phyloP scores from a whole-genome alignment of 1,140 invertebrate species.

The Sinella curviseta region DNA sequence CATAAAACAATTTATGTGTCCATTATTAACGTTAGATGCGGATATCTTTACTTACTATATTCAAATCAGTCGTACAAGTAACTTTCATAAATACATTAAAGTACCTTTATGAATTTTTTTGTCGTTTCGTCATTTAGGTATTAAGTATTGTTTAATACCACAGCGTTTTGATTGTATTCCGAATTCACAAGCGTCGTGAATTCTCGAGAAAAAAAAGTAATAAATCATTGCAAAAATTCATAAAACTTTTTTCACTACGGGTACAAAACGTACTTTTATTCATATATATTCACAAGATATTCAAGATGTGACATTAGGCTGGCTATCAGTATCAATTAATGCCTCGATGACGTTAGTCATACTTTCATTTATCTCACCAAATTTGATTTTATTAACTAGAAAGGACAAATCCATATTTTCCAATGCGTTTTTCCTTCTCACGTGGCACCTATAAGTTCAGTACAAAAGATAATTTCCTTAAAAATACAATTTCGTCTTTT shows the following conservation, averaged over 20 bases:
- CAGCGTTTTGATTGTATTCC: slow-evolving; percentile 17
- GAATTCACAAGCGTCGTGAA: slow-evolving; percentile 19
- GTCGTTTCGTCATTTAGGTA: slow-evolving; percentile 14
- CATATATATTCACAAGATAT: neutral
- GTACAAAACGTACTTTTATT: neutral
- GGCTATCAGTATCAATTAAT: neutral
- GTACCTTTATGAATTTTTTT: slow-evolving; percentile 13
- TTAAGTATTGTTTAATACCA: slow-evolving; percentile 24
- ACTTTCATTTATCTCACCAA: slow-evolving; percentile 12
- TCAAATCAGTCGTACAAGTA: slow-evolving; percentile 15
- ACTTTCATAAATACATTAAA: slow-evolving; percentile 13
- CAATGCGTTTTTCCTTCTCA: slow-evolving; percentile 37
- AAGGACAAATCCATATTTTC: slow-evolving; percentile 42
- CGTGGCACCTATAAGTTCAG: slow-evolving; percentile 43
- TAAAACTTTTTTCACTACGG: neutral
- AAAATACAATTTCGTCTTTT: neutral
- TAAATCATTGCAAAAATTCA: slow-evolving; percentile 10
- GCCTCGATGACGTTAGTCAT: slow-evolving; percentile 30
- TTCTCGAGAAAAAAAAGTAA: slow-evolving; percentile 1
- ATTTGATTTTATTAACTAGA: slow-evolving; percentile 33
- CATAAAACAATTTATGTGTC: neutral
- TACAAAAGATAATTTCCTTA: neutral
- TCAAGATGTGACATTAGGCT: neutral
- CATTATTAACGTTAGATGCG: slow-evolving; percentile 3
- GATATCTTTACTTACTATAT: slow-evolving; percentile 13